Evolutionary conservation across 2,113 vertebrate genomes (phyloP).

Genomic region (Mormyrus lacerda): DNA sequence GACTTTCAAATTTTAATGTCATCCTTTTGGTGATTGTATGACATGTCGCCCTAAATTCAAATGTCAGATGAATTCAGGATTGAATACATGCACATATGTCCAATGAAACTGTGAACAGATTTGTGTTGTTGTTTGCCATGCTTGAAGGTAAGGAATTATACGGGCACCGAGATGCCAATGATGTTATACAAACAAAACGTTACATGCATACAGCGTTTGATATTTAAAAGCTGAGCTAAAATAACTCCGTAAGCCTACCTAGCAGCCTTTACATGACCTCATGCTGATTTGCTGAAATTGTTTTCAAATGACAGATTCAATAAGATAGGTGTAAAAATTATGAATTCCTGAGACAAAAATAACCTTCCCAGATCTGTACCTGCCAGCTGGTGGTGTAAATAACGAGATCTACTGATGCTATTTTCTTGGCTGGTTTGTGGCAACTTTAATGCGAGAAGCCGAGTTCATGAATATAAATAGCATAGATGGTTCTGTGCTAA

Average conservation of each 20-base stretch:
- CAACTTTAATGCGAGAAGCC: neutral
- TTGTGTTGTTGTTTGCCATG: neutral
- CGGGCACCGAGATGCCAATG: neutral
- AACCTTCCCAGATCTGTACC: neutral
- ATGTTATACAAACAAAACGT: neutral
- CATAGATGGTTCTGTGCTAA: neutral
- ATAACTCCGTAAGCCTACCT: neutral
- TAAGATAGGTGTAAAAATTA: neutral
- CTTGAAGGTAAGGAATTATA: neutral
- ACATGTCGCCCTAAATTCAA: neutral
- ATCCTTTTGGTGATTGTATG: neutral
- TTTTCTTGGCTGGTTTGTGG: neutral
- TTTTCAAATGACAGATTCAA: neutral
- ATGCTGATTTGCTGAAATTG: neutral
- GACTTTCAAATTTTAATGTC: neutral
- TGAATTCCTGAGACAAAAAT: neutral
- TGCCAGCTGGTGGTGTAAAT: too few species aligned
- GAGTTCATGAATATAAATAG: slow-evolving; percentile 9
- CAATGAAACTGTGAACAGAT: neutral
- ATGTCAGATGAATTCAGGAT: neutral
- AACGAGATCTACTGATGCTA: neutral
- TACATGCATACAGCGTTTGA: neutral
- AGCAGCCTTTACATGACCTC: neutral
- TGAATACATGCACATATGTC: neutral
- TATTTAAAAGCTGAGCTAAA: neutral